Evolutionary conservation across 2,888 invertebrate species (phyloP), one percentile per base, ranked within the genome.

Genomic region (Emesis castigata): DNA sequence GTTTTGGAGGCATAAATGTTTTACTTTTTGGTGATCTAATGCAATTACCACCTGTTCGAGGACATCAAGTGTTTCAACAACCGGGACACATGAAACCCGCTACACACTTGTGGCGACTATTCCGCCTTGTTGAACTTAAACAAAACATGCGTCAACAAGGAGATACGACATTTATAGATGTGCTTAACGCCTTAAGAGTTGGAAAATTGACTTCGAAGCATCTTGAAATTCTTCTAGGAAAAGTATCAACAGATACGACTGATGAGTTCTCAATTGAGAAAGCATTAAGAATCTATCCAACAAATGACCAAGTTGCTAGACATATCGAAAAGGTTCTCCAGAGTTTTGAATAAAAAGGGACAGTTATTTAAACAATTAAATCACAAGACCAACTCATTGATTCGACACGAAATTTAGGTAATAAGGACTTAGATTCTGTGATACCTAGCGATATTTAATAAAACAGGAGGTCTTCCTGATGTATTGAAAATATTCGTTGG

Each of bases 11-110:
- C 8, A 69, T 84, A 71, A 85, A 84, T 64, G 71, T 84, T 61
- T 64, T 73, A 66, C 74, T 85, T 7, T 83, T 85, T 64, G 83
- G 84, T 68, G 85, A 83, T 75, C 76, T 84, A 39, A 72, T 82
- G 69, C 84, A 85, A 20, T 61, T 82, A 56, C 82, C 82, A 73
- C 83, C 83, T 68, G 75, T 84, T 2, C 73, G 70, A 75, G 81
- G 83, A 73, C 58, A 77, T 77, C 75, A 68, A 73, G 80, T 81
- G 1, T 85, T 85, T 69, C 48, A 83, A 20, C 85, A 85, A 75
- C 86, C 82, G 16, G 78, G 20, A 69, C 69, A 65, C 53, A 69
- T 83, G 72, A 61, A 72, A 22, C 81, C 79, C 34, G 80, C 80
- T 64, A 81, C 80, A 75, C 82, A 85, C 48, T 66, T 83, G 20